These are phyloP conservation scores for Parotia lawesii DNA, from an alignment of 2,113 vertebrate genomes.

Conservation along the genomic window DNA sequence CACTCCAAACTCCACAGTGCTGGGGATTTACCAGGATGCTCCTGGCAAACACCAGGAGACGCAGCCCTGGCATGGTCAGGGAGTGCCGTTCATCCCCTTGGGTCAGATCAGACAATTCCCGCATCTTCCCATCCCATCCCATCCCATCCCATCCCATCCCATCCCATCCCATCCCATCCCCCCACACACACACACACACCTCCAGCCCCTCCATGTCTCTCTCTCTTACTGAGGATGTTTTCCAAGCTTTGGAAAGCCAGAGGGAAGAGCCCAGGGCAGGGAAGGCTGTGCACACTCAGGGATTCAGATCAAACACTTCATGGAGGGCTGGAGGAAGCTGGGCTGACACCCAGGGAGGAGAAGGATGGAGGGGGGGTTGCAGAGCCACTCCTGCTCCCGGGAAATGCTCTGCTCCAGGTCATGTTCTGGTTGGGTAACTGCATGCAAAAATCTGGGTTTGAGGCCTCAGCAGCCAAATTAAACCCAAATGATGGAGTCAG, in stretches of 20 bases:
- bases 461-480: background rate
- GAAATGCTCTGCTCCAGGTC: background rate
- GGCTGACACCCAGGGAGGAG: background rate
- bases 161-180: background rate
- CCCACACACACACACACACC: background rate
- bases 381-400: background rate
- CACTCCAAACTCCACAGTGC: accelerated
- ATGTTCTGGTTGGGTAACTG: background rate
- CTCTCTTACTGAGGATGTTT: background rate
- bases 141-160: background rate
- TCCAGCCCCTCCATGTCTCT: too few species aligned
- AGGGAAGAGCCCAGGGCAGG: background rate
- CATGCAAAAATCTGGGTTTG: background rate
- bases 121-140: background rate
- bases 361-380: too few species aligned
- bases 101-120: background rate
- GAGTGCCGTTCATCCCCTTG: background rate
- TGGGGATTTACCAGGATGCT: background rate
- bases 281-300: background rate
- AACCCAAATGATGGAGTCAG: accelerated
- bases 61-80: too few species aligned
- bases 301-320: background rate
- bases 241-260: background rate
- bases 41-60: background rate
- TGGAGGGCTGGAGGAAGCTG: accelerated